Evolutionary conservation across 2,113 vertebrate genomes (phyloP), one percentile per base, ranked within the genome.

Genomic region (Nanorana parkeri): DNA sequence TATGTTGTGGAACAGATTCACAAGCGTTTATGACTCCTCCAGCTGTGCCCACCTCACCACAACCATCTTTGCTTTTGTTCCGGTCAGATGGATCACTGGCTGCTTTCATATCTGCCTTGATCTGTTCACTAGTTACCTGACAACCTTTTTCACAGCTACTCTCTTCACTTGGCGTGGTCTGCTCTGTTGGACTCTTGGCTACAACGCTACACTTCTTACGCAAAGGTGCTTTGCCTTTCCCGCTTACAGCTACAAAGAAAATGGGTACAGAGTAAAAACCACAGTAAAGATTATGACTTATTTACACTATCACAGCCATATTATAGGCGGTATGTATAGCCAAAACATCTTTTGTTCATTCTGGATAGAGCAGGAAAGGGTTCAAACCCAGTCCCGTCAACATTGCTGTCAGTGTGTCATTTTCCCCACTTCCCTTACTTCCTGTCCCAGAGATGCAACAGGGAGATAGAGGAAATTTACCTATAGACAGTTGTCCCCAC

Each of bases 81-180:
- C 90, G 92, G 78, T 96, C 94, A 3, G 94, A 89, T 84, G 90
- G 91, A 84, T 99, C 98, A 32, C 90, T 94, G 75, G 97, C 96
- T 32, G 96, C 97, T 88, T 98, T 99, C 95, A 99, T 98, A 88
- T 99, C 98, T 4, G 97, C 97, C 87, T 99, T 99, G 86, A 99
- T 99, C 90, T 99, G 98, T 85, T 99, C 98, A 20, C 98, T 99
- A 87, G 95, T 98, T 88, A 98, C 98, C 90, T 99, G 98, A 88
- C 98, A 99, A 87, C 97, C 96, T 88, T 98, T 98, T 86, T 99
- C 98, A 90, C 95, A 98, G 91, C 96, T 95, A 89, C 93, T 93
- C 77, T 95, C 94, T 64, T 93, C 93, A 0, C 87, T 77, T 32
- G 92, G 92, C 28, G 89, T 87, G 0, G 78, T 87, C 58, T 91